phyloP scores from a whole-genome alignment of 1,140 invertebrate genomes.

The Chlorops oryzae region DNA sequence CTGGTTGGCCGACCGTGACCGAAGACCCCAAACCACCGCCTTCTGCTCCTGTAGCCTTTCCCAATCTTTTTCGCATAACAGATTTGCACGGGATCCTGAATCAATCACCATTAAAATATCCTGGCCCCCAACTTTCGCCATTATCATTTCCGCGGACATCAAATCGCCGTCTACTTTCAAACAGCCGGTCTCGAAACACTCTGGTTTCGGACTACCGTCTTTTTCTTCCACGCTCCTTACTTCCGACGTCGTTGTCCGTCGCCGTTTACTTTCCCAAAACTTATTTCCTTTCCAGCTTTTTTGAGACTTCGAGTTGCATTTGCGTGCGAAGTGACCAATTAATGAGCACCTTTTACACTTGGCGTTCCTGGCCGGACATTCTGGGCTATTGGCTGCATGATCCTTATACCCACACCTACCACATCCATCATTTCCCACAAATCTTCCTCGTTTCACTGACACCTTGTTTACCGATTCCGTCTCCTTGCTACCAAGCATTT shows the following conservation, averaged over 20 bases:
- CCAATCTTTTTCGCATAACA: conserved; percentile 6
- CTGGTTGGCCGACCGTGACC: conserved; percentile 1
- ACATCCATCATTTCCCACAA: conserved; percentile 17
- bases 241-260: not conserved
- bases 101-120: conserved; percentile 5
- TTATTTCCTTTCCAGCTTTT: not conserved
- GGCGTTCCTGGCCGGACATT: not conserved
- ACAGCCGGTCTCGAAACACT: too few species aligned
- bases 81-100: conserved; percentile 5
- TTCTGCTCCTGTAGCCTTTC: too few species aligned
- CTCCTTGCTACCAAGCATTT: too few species aligned
- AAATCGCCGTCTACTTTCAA: too few species aligned
- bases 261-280: not conserved
- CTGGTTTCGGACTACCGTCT: too few species aligned
- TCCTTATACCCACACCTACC: not conserved
- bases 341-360: conserved; percentile 1
- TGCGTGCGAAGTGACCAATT: not conserved
- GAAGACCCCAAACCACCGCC: conserved; percentile 3
- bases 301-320: conserved; percentile 4
- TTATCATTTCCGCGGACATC: too few species aligned
- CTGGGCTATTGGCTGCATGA: not conserved
- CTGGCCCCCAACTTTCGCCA: conserved; percentile 1
- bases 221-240: too few species aligned
- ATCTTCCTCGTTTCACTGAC: too few species aligned
- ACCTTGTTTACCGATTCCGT: too few species aligned